Percentiles rank a stretch among this genome's conserved stretches.
These are phyloP conservation scores for Heterotis niloticus DNA, from an alignment of 2,113 vertebrate species.

Conservation along the genomic window DNA sequence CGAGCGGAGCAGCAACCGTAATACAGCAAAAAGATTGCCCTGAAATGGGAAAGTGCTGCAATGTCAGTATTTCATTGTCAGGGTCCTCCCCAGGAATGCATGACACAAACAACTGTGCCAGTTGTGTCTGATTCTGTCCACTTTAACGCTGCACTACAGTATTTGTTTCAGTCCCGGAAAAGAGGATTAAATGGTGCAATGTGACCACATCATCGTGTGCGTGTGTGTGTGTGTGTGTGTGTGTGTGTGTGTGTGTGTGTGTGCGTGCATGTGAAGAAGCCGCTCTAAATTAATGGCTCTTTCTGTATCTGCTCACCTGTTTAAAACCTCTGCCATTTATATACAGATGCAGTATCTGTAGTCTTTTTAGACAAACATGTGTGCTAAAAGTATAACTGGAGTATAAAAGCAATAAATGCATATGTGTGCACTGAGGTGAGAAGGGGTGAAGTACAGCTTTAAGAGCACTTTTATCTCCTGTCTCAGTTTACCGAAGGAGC, in stretches of 20 bases:
- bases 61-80: slow-evolving; percentile 46
- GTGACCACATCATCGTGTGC: slow-evolving; percentile 27
- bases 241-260: slow-evolving; percentile 1
- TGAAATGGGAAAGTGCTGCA: slow-evolving; percentile 48
- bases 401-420: too few relatives aligned
- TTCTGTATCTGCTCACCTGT: too few relatives aligned
- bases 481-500: slow-evolving; percentile 56
- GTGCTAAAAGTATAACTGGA: too few relatives aligned
- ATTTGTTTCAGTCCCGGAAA: slow-evolving; percentile 61
- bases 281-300: too few relatives aligned
- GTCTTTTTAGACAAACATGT: too few relatives aligned
- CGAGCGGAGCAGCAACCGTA: slow-evolving; percentile 38
- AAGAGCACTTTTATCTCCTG: slow-evolving; percentile 55
- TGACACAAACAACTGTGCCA: slow-evolving; percentile 51
- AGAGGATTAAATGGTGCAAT: slow-evolving; percentile 55
- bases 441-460: slow-evolving; percentile 53
- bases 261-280: background rate
- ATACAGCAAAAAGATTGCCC: slow-evolving; percentile 48
- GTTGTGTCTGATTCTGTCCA: slow-evolving; percentile 55
- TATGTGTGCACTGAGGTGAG: slow-evolving; percentile 1
- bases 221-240: slow-evolving; percentile 16
- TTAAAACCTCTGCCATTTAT: too few relatives aligned
- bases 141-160: slow-evolving; percentile 60
- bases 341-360: too few relatives aligned
- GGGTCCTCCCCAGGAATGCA: slow-evolving; percentile 52